A percentile compares a stretch with the other conserved stretches of the same genome.
These are phyloP conservation scores for Shargacucullia verbasci DNA, from an alignment of 2,888 invertebrate species.

Conservation along the genomic window DNA sequence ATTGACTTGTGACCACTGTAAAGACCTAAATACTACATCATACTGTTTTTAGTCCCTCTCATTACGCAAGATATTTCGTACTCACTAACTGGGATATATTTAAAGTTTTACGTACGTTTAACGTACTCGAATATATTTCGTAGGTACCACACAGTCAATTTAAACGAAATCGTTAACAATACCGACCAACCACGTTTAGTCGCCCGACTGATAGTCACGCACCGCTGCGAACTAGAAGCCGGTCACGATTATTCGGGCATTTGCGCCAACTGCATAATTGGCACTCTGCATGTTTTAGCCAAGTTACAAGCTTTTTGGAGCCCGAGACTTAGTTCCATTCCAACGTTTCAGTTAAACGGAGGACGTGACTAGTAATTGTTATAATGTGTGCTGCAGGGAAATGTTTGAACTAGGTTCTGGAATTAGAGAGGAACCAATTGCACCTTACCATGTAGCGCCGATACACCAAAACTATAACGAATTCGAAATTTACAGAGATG, in stretches of 20 bases:
- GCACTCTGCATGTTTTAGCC: slow-evolving; percentile 62
- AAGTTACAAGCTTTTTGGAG: slow-evolving; percentile 40
- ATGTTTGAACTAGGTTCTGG: slow-evolving; percentile 10
- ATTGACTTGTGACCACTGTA: too few relatives aligned
- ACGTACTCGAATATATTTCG: too few relatives aligned
- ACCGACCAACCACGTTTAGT: slow-evolving; percentile 1
- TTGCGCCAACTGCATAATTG: slow-evolving; percentile 60
- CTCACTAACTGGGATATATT: too few relatives aligned
- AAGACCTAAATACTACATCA: too few relatives aligned
- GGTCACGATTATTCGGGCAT: slow-evolving; percentile 40
- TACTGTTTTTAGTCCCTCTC: too few relatives aligned
- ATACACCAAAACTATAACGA: too few relatives aligned
- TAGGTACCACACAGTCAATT: too few relatives aligned
- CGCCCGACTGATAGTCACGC: neutral
- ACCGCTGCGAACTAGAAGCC: slow-evolving; percentile 5
- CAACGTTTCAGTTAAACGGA: slow-evolving; percentile 38
- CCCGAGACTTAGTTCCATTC: slow-evolving; percentile 29
- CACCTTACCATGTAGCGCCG: too few relatives aligned
- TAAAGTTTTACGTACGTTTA: too few relatives aligned
- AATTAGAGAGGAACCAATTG: neutral
- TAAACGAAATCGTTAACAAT: too few relatives aligned
- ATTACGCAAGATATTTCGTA: too few relatives aligned
- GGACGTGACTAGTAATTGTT: slow-evolving; percentile 36
- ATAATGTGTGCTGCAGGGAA: slow-evolving; percentile 19
- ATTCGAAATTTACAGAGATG: too few relatives aligned